These are phyloP conservation scores for Marasmarcha lunaedactyla DNA, from an alignment of 2,888 invertebrate species.

Conservation along the genomic window DNA sequence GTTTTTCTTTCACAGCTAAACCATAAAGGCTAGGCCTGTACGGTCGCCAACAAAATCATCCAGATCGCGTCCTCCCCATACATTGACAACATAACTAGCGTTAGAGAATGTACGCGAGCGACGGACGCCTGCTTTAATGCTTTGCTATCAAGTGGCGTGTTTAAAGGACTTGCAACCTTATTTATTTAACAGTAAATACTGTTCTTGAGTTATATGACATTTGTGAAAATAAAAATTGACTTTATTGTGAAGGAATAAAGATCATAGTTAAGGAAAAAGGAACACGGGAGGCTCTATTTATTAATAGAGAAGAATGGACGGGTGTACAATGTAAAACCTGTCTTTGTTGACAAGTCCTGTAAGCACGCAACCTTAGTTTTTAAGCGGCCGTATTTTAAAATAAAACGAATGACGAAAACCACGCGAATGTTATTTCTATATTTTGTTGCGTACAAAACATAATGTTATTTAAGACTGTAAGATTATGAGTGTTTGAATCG, in stretches of 20 bases:
- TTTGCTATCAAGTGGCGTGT: conserved; percentile 33
- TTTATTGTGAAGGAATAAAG: no score
- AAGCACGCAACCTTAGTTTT: no score
- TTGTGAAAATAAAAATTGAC: no score
- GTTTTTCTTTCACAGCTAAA: conserved; percentile 32
- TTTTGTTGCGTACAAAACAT: conserved; percentile 60
- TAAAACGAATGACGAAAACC: conserved; percentile 33
- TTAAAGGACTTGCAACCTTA: neutral
- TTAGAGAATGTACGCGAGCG: conserved; percentile 1
- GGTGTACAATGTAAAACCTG: no score
- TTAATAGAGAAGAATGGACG: no score
- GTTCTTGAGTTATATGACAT: no score
- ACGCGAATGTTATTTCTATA: conserved; percentile 26
- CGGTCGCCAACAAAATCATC: conserved; percentile 74
- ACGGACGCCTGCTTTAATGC: conserved; percentile 26
- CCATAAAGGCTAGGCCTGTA: conserved; percentile 73
- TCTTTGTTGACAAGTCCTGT: no score
- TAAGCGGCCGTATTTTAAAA: no score
- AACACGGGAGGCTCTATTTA: no score
- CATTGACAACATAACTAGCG: conserved; percentile 1
- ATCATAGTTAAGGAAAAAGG: no score
- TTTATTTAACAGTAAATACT: neutral
- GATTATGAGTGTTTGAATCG: conserved; percentile 53
- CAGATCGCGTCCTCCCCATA: conserved; percentile 1
- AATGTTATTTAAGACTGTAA: conserved; percentile 64